Evolutionary conservation across 2,797 vertebrate genomes (phyloP), one percentile per base, ranked within the genome.

Genomic region (Muraenolepis orangiensis): DNA sequence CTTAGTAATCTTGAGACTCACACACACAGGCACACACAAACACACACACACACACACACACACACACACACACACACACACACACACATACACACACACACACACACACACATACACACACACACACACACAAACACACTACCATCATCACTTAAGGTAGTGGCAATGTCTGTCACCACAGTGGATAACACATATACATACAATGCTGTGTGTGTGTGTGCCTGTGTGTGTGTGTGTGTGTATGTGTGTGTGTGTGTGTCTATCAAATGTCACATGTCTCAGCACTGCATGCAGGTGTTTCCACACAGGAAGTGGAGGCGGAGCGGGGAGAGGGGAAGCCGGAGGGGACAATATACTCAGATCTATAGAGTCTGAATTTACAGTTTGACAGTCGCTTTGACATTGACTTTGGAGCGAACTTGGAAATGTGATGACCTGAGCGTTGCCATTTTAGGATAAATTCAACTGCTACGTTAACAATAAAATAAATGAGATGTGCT

Each of bases 261-360:
- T 61, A 11, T 16, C 34, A 38, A 64, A 1, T 78, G 72, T 71
- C 70, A 71, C 42, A 23, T 34, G 32, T 67, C 51, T 51, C 61
- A 42, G 38, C 69, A 69, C 51, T 34, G 73, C 70, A 38, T 57
- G 68, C 73, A 82, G 78, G 66, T 80, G 81, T 77, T 82, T 82
- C 81, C 72, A 23, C 70, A 13, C 40, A 57, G 28, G 51, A 57
- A 57, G 51, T n/a, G 51, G 51, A 46, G 3, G 42, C 6, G 14
- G 36, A 74, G 78, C 71, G 73, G 70, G 29, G 11, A 7, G 10
- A 23, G 32, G 36, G 14, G 6, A 28, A 7, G 69, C 36, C 20
- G 68, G 61, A 68, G 66, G 79, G 69, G 36, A n/a, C 51, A n/a
- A 57, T 18, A 29, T 51, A 11, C 40, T 61, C 61, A 68, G n/a